Evolutionary conservation across 2,888 invertebrate genomes (phyloP).

Genomic region (Luperina nickerlii): DNA sequence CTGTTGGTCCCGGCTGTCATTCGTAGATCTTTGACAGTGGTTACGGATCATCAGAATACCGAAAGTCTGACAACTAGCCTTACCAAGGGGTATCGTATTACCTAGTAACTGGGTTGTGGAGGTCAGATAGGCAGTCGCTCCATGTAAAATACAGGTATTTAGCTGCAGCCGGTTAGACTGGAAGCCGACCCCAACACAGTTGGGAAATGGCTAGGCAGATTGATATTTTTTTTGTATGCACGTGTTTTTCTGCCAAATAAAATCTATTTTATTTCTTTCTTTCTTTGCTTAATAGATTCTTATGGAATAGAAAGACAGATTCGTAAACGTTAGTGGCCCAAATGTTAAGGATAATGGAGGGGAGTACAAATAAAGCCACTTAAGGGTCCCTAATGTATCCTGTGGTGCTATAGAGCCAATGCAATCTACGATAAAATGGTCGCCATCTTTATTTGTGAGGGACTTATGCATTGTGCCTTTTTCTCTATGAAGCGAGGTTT

Average conservation of each 20-base stretch:
- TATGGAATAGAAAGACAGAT: not conserved
- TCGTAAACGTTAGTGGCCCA: not conserved
- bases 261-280: not conserved
- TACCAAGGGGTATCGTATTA: too few species aligned
- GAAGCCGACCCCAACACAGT: too few species aligned
- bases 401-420: conserved; percentile 30
- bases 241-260: not conserved
- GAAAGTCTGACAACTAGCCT: too few species aligned
- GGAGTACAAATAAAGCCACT: conserved; percentile 31
- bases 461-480: conserved; percentile 26
- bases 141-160: too few species aligned
- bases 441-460: conserved; percentile 31
- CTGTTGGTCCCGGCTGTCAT: too few species aligned
- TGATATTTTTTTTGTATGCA: not conserved
- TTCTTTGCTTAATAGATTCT: not conserved
- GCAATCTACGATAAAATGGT: conserved; percentile 40
- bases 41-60: too few species aligned
- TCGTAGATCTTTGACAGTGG: too few species aligned
- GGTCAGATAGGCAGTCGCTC: too few species aligned
- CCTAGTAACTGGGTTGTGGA: too few species aligned
- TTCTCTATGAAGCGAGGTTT: conserved; percentile 17
- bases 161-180: too few species aligned
- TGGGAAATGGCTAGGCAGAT: too few species aligned
- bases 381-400: conserved; percentile 35
- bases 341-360: conserved; percentile 12